A percentile compares a stretch with the other conserved stretches of the same genome.
Evolutionary conservation across 2,888 invertebrate species (phyloP).

Genomic region (Strigamia transsilvanica): DNA sequence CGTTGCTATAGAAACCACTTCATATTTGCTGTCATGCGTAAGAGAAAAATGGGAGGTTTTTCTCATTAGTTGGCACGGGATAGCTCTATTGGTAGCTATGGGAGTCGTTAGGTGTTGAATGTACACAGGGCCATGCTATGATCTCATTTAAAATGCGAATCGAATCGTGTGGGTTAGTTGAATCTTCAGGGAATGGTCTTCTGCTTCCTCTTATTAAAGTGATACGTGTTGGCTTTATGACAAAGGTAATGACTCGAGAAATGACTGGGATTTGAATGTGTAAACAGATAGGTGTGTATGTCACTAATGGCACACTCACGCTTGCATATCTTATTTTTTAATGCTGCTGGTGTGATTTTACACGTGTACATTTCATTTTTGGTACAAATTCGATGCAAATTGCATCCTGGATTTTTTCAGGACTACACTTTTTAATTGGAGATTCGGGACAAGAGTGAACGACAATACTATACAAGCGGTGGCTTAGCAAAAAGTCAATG

Average conservation of each 20-base stretch:
- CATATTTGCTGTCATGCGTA: conserved; percentile 25
- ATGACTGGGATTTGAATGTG: conserved; percentile 19
- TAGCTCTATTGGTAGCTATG: conserved; percentile 30
- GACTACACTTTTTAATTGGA: too few relatives aligned
- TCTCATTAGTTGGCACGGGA: conserved; percentile 30
- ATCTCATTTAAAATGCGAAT: conserved; percentile 30
- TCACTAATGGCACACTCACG: too few relatives aligned
- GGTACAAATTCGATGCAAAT: too few relatives aligned
- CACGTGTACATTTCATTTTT: too few relatives aligned
- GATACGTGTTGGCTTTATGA: background rate
- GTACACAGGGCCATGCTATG: conserved; percentile 18
- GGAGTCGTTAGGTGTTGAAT: conserved; percentile 26
- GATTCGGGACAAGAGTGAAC: too few relatives aligned
- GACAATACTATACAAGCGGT: too few relatives aligned
- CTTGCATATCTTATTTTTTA: too few relatives aligned
- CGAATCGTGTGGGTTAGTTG: conserved; percentile 25
- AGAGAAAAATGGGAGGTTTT: conserved; percentile 30
- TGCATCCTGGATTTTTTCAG: too few relatives aligned
- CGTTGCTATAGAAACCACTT: background rate
- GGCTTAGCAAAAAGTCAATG: too few relatives aligned
- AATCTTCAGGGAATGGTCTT: conserved; percentile 7
- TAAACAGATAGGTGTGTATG: background rate
- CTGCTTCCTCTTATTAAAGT: conserved; percentile 3
- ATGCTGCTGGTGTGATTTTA: too few relatives aligned
- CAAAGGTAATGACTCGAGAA: background rate